These are phyloP conservation scores for Anas acuta DNA, from an alignment of 2,797 vertebrate species.

Conservation along the genomic window DNA sequence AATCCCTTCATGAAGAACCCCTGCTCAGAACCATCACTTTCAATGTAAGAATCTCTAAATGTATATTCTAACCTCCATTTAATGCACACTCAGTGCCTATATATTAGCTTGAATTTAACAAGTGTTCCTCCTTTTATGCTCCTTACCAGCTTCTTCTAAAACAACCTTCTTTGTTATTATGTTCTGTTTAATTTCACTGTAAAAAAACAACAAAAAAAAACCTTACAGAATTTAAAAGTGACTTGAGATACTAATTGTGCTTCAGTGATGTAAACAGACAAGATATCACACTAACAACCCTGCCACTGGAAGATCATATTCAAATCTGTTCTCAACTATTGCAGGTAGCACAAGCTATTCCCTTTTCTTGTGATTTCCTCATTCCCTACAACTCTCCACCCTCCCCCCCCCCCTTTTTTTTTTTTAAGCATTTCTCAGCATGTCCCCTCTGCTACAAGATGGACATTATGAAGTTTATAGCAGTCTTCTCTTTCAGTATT, in stretches of 20 bases:
- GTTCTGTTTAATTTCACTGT: background rate
- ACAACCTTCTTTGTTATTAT: background rate
- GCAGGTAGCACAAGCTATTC: background rate
- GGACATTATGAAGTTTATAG: background rate
- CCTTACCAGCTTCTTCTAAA: background rate
- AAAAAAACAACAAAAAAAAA: too few species aligned
- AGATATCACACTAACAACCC: background rate
- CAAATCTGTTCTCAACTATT: background rate
- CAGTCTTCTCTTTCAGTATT: background rate
- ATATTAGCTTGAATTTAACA: background rate
- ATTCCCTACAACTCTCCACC: background rate
- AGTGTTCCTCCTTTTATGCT: background rate
- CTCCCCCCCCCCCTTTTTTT: rapidly evolving
- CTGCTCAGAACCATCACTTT: background rate
- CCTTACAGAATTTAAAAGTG: background rate
- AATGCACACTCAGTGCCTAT: background rate
- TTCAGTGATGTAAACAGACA: background rate
- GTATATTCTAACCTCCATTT: background rate
- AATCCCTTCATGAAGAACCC: background rate
- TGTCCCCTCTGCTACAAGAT: background rate
- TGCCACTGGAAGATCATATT: background rate
- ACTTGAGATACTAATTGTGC: background rate
- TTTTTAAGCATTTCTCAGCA: background rate
- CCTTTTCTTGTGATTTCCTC: background rate
- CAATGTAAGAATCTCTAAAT: background rate